Evolutionary conservation across 2,113 vertebrate species (phyloP).

Genomic region (Vanacampus margaritifer): DNA sequence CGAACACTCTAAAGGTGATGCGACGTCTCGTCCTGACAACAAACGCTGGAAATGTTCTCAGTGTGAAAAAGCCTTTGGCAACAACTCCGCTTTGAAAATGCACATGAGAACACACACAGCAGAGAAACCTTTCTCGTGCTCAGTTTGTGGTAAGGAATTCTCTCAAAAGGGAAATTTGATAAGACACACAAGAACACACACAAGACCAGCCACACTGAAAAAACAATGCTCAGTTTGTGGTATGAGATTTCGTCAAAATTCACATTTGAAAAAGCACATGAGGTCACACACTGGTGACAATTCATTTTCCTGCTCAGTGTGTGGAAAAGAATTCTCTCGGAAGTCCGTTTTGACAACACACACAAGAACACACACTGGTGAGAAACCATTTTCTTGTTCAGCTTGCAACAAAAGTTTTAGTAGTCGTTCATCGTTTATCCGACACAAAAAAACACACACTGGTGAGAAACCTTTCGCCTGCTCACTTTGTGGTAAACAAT

Average conservation of each 20-base stretch:
- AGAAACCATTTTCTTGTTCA: not conserved
- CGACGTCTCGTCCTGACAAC: not conserved
- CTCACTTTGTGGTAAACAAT: not conserved
- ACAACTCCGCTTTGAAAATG: not conserved
- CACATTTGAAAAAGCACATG: not conserved
- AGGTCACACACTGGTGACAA: not conserved
- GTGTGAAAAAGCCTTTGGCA: not conserved
- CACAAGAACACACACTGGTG: not conserved
- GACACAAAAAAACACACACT: not conserved
- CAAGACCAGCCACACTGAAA: not conserved
- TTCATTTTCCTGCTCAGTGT: not conserved
- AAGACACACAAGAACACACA: not conserved
- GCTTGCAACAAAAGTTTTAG: not conserved
- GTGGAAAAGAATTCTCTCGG: not conserved
- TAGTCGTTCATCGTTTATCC: not conserved
- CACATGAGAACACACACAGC: not conserved
- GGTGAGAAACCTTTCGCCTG: not conserved
- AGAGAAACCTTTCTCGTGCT: not conserved
- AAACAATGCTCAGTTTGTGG: not conserved
- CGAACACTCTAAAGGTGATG: not conserved
- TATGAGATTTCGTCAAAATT: not conserved
- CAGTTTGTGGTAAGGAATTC: not conserved
- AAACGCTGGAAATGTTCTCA: not conserved
- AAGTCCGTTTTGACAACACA: not conserved
- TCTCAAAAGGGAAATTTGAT: not conserved